Evolutionary conservation across 2,888 invertebrate genomes (phyloP).

Genomic region (Sinohyriopsis cumingii): DNA sequence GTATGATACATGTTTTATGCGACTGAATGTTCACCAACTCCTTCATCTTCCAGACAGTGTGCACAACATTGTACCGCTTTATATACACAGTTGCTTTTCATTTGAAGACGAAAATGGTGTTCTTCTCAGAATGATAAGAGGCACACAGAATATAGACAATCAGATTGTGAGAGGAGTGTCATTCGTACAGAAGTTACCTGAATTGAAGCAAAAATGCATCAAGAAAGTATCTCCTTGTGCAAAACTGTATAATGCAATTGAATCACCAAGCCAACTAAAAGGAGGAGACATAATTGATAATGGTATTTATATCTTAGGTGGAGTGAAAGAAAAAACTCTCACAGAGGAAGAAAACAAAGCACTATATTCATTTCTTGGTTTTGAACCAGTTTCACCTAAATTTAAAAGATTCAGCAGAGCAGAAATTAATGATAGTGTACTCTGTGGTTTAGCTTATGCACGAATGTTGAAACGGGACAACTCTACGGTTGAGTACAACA

Average conservation of each 20-base stretch:
- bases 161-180: too few relatives aligned
- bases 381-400: too few relatives aligned
- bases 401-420: too few relatives aligned
- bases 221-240: constrained; percentile 11
- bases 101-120: constrained; percentile 36
- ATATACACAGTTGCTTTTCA: constrained; percentile 28
- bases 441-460: constrained; percentile 21
- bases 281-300: constrained; percentile 11
- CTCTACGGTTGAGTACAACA: constrained; percentile 2
- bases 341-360: too few relatives aligned
- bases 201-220: too few relatives aligned
- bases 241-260: constrained; percentile 23
- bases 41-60: constrained; percentile 37
- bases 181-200: too few relatives aligned
- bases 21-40: constrained; percentile 32
- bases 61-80: constrained; percentile 19
- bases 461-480: constrained; percentile 30
- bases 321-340: too few relatives aligned
- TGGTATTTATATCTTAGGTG: too few relatives aligned
- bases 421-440: constrained; percentile 7
- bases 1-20: too few relatives aligned
- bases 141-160: too few relatives aligned
- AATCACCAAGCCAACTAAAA: constrained; percentile 16
- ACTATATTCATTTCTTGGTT: too few relatives aligned
- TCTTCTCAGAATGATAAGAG: too few relatives aligned